Evolutionary conservation across 2,888 invertebrate genomes (phyloP).

Genomic region (Sphaerophoria rueppellii): DNA sequence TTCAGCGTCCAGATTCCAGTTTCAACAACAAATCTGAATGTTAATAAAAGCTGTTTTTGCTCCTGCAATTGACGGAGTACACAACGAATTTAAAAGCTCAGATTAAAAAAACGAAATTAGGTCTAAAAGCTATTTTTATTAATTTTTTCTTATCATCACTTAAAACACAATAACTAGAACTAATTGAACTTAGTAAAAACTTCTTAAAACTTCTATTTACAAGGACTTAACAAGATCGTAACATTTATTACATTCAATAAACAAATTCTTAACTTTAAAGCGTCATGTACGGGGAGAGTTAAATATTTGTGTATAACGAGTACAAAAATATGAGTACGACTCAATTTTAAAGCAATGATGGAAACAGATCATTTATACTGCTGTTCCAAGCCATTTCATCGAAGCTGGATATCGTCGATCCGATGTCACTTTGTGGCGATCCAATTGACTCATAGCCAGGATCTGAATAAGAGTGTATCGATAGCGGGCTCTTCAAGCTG

Average conservation of each 20-base stretch:
- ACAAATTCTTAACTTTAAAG: constrained; percentile 5
- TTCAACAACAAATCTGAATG: no score
- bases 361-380: constrained; percentile 90
- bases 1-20: no score
- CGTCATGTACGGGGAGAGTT: constrained; percentile 8
- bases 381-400: constrained; percentile 88
- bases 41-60: no score
- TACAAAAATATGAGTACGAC: constrained; percentile 20
- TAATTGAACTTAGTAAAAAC: constrained; percentile 7
- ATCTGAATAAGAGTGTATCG: constrained; percentile 83
- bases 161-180: constrained; percentile 57
- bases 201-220: constrained; percentile 55
- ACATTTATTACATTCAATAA: constrained; percentile 1
- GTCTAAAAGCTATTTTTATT: constrained; percentile 12
- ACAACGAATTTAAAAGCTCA: no score
- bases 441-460: constrained; percentile 87
- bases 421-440: constrained; percentile 83
- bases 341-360: constrained; percentile 85
- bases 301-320: constrained; percentile 9
- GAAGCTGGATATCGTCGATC: constrained; percentile 66
- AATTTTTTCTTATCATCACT: constrained; percentile 30
- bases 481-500: constrained; percentile 78
- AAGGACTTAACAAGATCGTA: constrained; percentile 52
- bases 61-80: not conserved
- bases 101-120: not conserved